These are phyloP conservation scores for Anguilla japonica DNA, from an alignment of 2,113 vertebrate genomes.

Conservation along the genomic window DNA sequence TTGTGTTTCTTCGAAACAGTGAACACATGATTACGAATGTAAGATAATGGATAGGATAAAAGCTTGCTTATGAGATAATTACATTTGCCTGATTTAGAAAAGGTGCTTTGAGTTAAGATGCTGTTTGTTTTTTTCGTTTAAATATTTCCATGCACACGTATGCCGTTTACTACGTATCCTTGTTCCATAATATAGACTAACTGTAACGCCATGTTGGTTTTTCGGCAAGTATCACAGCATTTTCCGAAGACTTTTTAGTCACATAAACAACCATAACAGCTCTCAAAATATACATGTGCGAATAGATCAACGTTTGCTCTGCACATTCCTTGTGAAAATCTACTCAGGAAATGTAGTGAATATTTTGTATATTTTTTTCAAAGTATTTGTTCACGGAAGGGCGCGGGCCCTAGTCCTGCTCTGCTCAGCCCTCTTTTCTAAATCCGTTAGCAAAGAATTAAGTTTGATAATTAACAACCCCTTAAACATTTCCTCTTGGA, in stretches of 20 bases:
- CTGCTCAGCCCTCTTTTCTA: constrained; percentile 47
- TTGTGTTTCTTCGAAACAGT: constrained; percentile 22
- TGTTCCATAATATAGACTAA: constrained; percentile 55
- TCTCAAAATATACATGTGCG: constrained; percentile 33
- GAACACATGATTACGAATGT: neutral
- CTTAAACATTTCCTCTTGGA: constrained; percentile 13
- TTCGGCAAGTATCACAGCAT: constrained; percentile 47
- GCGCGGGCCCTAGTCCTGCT: constrained; percentile 67
- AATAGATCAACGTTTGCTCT: constrained; percentile 46
- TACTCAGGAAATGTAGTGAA: constrained; percentile 37
- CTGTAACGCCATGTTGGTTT: constrained; percentile 87
- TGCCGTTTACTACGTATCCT: constrained; percentile 69
- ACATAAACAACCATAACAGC: constrained; percentile 60
- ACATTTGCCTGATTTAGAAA: constrained; percentile 18
- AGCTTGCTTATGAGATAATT: neutral
- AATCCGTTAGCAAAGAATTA: constrained; percentile 62
- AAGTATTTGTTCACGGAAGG: constrained; percentile 69
- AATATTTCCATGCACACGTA: constrained; percentile 80
- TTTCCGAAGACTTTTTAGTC: constrained; percentile 59
- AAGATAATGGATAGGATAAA: constrained; percentile 11
- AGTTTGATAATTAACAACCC: constrained; percentile 51
- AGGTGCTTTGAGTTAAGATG: constrained; percentile 46
- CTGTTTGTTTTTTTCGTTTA: constrained; percentile 64
- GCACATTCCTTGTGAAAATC: constrained; percentile 20
- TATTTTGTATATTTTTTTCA: constrained; percentile 52